Conservation (phyloP, 2,113 vertebrate genomes). For the Notiomystis cincta region DNA sequence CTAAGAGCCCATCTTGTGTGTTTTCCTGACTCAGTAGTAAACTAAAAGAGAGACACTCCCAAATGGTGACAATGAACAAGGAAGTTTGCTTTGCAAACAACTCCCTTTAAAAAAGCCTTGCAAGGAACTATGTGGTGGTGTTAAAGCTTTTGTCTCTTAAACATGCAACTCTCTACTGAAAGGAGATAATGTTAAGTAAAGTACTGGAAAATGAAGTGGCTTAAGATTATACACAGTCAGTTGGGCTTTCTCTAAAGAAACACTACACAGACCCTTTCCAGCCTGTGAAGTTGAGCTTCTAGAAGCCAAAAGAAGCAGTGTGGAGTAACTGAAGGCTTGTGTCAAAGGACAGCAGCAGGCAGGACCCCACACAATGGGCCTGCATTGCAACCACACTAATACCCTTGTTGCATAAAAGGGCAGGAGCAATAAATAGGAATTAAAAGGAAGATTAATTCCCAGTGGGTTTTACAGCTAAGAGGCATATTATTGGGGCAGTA, state of each 20-base stretch:
- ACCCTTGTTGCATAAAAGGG: background rate
- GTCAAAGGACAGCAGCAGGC: constrained; percentile 5
- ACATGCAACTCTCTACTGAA: background rate
- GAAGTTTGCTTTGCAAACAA: background rate
- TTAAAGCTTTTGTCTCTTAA: background rate
- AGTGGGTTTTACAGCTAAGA: background rate
- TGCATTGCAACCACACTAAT: background rate
- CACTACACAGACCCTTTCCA: background rate
- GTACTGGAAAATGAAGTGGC: background rate
- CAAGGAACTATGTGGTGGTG: background rate
- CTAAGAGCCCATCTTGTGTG: background rate
- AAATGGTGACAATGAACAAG: background rate
- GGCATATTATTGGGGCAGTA: background rate
- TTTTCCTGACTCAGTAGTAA: background rate
- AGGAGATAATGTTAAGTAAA: background rate
- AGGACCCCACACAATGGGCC: background rate
- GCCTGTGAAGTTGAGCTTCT: background rate
- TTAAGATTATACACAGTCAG: background rate
- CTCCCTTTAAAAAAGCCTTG: background rate
- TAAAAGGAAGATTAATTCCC: background rate
- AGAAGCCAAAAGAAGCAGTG: background rate
- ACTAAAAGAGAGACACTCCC: background rate
- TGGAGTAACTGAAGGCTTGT: background rate
- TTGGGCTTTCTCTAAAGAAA: constrained; percentile 10
- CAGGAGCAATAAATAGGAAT: background rate